phyloP scores from a whole-genome alignment of 2,888 invertebrate genomes.

The Acleris literana region DNA sequence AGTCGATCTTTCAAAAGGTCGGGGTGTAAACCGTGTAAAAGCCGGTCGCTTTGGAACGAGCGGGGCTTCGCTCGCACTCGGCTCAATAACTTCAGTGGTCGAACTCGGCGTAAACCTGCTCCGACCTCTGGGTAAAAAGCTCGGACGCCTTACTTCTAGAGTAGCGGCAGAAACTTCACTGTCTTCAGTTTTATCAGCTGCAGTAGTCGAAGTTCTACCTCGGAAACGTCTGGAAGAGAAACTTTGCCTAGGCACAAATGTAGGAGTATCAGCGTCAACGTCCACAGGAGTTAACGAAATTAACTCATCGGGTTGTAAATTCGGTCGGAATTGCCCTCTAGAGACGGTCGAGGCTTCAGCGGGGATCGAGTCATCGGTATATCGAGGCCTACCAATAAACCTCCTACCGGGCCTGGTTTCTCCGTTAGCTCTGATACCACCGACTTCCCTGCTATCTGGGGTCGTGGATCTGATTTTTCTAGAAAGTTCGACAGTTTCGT shows the following conservation, averaged over 20 bases:
- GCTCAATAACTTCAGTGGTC: slow-evolving; percentile 55
- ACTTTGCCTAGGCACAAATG: slow-evolving; percentile 56
- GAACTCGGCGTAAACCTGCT: slow-evolving; percentile 60
- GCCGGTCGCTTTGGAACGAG: slow-evolving; percentile 59
- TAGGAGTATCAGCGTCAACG: slow-evolving; percentile 62
- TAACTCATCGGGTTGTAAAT: slow-evolving; percentile 73
- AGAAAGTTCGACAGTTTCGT: slow-evolving; percentile 53
- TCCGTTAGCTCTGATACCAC: slow-evolving; percentile 45
- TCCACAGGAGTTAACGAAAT: slow-evolving; percentile 82
- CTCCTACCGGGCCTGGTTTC: slow-evolving; percentile 50
- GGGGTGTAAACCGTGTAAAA: slow-evolving; percentile 71
- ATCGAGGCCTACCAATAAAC: slow-evolving; percentile 59
- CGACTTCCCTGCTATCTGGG: slow-evolving; percentile 74
- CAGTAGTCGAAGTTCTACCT: slow-evolving; percentile 54
- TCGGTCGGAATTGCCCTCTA: slow-evolving; percentile 65
- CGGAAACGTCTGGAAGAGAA: slow-evolving; percentile 46
- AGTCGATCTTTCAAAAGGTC: slow-evolving; percentile 66
- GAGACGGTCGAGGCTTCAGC: slow-evolving; percentile 68
- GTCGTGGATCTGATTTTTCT: slow-evolving; percentile 78
- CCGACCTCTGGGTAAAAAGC: slow-evolving; percentile 65
- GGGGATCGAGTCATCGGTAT: slow-evolving; percentile 64
- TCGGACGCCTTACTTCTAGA: slow-evolving; percentile 64
- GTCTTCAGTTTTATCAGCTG: slow-evolving; percentile 58
- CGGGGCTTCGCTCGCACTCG: slow-evolving; percentile 50
- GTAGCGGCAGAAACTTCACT: slow-evolving; percentile 74